Percentiles rank a stretch among this genome's conserved stretches.
These are phyloP conservation scores for Crematogaster levior DNA, from an alignment of 2,888 invertebrate species.

Conservation along the genomic window DNA sequence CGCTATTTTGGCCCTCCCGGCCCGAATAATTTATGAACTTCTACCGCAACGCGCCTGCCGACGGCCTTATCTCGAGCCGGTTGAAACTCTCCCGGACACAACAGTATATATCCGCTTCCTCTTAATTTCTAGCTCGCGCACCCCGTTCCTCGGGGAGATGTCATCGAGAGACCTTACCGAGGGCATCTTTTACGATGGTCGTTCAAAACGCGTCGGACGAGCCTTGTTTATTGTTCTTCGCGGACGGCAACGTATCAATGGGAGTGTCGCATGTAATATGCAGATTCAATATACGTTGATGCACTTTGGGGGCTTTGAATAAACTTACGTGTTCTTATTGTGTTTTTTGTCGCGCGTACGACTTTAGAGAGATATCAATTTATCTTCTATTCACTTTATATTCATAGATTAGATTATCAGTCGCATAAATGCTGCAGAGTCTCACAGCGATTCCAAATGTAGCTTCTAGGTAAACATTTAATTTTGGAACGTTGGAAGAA, in stretches of 20 bases:
- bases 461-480: neutral
- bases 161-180: conserved; percentile 31
- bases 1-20: conserved; percentile 31
- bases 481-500: neutral
- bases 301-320: conserved; percentile 20
- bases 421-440: neutral
- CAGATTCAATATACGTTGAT: conserved; percentile 38
- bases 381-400: neutral
- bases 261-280: conserved; percentile 46
- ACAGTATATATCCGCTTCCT: conserved; percentile 25
- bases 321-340: conserved; percentile 10
- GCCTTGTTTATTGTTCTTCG: conserved; percentile 43
- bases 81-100: conserved; percentile 22
- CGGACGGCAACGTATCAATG: conserved; percentile 28
- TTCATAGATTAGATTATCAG: neutral
- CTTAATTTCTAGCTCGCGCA: conserved; percentile 31
- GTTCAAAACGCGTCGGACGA: conserved; percentile 23
- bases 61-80: conserved; percentile 36
- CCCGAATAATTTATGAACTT: conserved; percentile 50
- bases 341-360: neutral
- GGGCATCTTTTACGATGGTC: conserved; percentile 39
- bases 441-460: neutral
- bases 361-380: neutral
- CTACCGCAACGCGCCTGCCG: conserved; percentile 30
- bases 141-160: conserved; percentile 24